A percentile compares a stretch with the other conserved stretches of the same genome.
phyloP scores from a whole-genome alignment of 2,113 vertebrate genomes.

The Forbesichthys papilliferus region DNA sequence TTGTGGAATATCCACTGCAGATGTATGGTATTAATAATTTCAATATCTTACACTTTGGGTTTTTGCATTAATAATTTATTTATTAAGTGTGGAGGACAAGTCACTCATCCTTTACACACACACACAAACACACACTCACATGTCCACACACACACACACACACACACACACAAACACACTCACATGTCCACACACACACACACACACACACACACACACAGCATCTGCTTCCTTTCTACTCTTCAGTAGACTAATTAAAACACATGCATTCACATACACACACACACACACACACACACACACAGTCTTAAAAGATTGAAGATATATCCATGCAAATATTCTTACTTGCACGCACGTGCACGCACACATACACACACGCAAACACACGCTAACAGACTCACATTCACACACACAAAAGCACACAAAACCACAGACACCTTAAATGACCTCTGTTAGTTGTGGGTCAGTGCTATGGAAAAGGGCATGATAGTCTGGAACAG shows the following conservation, averaged over 20 bases:
- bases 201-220: not conserved
- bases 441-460: too few species aligned
- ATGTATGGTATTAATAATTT: too few species aligned
- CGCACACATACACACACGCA: not conserved
- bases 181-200: not conserved
- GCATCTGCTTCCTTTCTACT: too few species aligned
- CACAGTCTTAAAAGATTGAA: not conserved
- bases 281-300: not conserved
- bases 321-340: too few species aligned
- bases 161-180: not conserved
- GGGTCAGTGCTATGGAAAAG: too few species aligned
- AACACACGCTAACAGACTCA: not conserved
- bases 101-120: not conserved
- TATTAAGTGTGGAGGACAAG: too few species aligned
- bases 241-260: too few species aligned
- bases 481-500: too few species aligned
- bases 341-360: not conserved
- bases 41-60: too few species aligned
- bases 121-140: not conserved
- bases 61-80: too few species aligned
- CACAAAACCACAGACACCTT: too few species aligned
- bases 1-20: too few species aligned
- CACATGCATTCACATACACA: not conserved
- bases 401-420: not conserved
- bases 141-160: not conserved